phyloP scores from a whole-genome alignment of 2,113 vertebrate genomes.

The Plectropomus leopardus region DNA sequence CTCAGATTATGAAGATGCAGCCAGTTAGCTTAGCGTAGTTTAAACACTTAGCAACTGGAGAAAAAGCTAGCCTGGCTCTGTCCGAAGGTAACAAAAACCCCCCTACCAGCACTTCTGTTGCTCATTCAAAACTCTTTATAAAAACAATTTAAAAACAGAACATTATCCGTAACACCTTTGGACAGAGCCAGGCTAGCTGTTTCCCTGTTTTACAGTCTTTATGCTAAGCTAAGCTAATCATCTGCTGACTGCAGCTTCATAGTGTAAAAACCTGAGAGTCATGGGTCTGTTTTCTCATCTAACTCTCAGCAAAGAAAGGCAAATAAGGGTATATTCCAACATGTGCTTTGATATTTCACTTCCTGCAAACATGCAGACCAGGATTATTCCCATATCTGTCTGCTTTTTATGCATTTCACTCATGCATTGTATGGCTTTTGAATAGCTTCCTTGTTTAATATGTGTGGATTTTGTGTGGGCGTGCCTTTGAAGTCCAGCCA shows the following conservation, averaged over 20 bases:
- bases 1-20: neutral
- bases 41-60: neutral
- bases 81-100: neutral
- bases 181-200: neutral
- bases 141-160: neutral
- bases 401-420: slow-evolving; percentile 30
- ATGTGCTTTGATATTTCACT: slow-evolving; percentile 4
- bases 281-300: no score
- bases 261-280: neutral
- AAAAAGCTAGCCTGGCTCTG: neutral
- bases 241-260: neutral
- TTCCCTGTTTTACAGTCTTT: neutral
- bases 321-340: neutral
- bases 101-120: neutral
- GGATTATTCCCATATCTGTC: slow-evolving; percentile 17
- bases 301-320: no score
- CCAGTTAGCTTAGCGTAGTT: neutral
- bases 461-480: slow-evolving; percentile 69
- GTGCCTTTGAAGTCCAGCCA: slow-evolving; percentile 65
- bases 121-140: neutral
- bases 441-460: slow-evolving; percentile 53
- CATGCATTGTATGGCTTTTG: slow-evolving; percentile 36
- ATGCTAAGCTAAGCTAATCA: neutral
- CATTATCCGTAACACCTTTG: neutral
- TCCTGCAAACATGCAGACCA: slow-evolving; percentile 9